Conservation (phyloP, 1,140 invertebrate genomes). For the Mesaphorura yosii region DNA sequence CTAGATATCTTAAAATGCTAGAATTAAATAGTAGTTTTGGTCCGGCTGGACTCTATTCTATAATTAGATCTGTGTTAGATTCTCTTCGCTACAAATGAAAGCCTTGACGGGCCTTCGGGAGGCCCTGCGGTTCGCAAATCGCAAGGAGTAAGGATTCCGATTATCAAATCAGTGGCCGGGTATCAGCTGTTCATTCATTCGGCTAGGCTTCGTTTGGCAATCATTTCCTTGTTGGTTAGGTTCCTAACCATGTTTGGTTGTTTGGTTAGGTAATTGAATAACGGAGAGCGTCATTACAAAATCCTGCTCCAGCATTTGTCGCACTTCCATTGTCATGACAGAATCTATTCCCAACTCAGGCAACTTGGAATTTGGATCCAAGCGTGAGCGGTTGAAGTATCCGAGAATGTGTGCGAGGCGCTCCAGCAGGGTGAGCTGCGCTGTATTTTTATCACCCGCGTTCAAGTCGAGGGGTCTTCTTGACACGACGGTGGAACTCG, state of each 20-base stretch:
- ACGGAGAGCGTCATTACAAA: neutral
- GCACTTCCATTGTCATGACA: slow-evolving; percentile 94
- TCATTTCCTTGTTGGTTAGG: too few species aligned
- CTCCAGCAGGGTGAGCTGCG: slow-evolving; percentile 36
- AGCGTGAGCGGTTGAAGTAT: slow-evolving; percentile 14
- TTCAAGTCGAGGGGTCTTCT: neutral
- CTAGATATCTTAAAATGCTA: too few species aligned
- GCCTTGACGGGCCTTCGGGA: too few species aligned
- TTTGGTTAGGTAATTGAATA: neutral
- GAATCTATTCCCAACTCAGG: slow-evolving; percentile 94
- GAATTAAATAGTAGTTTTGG: too few species aligned
- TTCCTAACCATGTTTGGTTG: neutral
- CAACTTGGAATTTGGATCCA: slow-evolving; percentile 59
- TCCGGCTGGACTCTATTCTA: too few species aligned
- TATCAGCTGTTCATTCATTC: neutral
- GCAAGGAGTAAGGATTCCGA: neutral
- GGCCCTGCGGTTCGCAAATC: neutral
- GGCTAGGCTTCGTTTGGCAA: neutral
- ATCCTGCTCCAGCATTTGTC: slow-evolving; percentile 69
- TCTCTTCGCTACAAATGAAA: too few species aligned
- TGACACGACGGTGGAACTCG: slow-evolving; percentile 33
- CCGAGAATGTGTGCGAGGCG: slow-evolving; percentile 26
- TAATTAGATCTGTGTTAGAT: too few species aligned
- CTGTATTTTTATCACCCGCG: neutral
- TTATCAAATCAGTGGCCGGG: neutral